Evolutionary conservation across 2,888 invertebrate genomes (phyloP), one percentile per base, ranked within the genome.

Genomic region (Meloe dianella): DNA sequence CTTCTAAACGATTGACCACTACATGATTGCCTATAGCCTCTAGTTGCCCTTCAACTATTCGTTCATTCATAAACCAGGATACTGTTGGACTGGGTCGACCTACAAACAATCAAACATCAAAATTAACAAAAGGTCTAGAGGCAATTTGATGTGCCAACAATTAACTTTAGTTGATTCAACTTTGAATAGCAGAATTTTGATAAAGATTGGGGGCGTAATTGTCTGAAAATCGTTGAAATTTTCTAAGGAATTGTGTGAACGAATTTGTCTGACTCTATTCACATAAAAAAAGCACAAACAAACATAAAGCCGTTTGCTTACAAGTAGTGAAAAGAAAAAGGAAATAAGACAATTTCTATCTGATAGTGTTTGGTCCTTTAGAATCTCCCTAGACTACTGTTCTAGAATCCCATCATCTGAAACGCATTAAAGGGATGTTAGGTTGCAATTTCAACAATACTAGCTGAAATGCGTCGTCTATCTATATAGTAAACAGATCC

Each of bases 81-180:
- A 94, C 92, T n/a, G 90, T 90, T 7, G 94, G 94, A 17, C 91
- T 89, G 56, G 94, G 94, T 57, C 93, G 92, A 70, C 94, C 94
- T 94, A 85, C 0, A 79, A 79, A 67, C 20, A 65, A 60, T 27
- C 14, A 35, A 20, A 47, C 47, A 47, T 47, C 47, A 47, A 47
- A 10, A 47, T 20, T 47, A 47, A 47, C 30, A 47, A 20, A 20
- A 20, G 20, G 20, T 47, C 47, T 20, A 47, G 9, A n/a, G 47
- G 47, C 12, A 10, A 20, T 22, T 22, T 20, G 20, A 20, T 47
- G 47, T 47, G 10, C 10, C 20, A 10, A 47, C 20, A 47, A 47
- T 47, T 20, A 47, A 47, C 20, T 47, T 47, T 20, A 1, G 8
- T 47, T 9, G 10, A 47, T 8, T 47, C 35, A 35, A 35, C 35